A percentile compares a stretch with the other conserved stretches of the same genome.
phyloP scores from a whole-genome alignment of 2,113 vertebrate species.

The Barnardius zonarius region DNA sequence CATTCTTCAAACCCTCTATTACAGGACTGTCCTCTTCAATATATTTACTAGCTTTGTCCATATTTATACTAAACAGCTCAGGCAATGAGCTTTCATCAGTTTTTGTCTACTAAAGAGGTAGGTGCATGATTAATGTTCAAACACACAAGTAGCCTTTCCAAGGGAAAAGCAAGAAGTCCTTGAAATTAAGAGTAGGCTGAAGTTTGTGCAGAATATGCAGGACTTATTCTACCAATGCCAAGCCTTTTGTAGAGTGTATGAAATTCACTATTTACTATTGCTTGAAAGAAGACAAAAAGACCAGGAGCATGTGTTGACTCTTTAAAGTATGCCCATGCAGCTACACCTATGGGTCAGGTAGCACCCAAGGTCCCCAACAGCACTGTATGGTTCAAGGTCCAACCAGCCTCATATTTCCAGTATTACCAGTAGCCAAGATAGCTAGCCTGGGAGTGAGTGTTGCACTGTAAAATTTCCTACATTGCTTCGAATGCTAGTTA shows the following conservation, averaged over 20 bases:
- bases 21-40: constrained; percentile 5
- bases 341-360: neutral
- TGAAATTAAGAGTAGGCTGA: neutral
- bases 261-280: neutral
- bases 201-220: neutral
- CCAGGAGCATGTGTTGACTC: rapidly evolving
- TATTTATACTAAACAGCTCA: neutral
- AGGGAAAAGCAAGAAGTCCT: constrained; percentile 9
- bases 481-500: neutral
- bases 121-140: neutral
- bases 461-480: neutral
- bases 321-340: rapidly evolving
- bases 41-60: neutral
- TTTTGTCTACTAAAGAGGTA: neutral
- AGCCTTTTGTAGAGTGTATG: neutral
- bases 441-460: neutral
- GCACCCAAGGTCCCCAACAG: neutral
- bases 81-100: neutral
- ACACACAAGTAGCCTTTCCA: neutral
- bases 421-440: neutral
- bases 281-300: neutral
- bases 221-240: neutral
- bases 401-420: neutral
- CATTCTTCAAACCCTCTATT: neutral
- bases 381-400: neutral